Conservation (phyloP, 2,888 invertebrate genomes). For the Zygaena filipendulae region DNA sequence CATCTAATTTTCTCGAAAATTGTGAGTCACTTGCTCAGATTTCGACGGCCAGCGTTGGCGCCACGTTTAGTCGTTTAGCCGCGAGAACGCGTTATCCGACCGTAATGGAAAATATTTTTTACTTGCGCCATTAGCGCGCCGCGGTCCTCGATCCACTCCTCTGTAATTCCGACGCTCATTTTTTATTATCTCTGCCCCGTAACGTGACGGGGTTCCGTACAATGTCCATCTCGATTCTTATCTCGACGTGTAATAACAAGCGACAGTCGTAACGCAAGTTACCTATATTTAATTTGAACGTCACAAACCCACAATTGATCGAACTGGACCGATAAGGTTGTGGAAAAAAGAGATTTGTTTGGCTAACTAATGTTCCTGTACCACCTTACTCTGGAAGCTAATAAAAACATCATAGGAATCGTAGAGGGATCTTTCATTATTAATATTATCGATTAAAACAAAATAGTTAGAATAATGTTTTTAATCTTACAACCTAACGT, state of each 20-base stretch:
- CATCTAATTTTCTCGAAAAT: no score
- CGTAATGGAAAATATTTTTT: conserved; percentile 61
- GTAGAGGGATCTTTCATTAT: no score
- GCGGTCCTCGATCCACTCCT: conserved; percentile 50
- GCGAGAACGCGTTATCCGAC: conserved; percentile 37
- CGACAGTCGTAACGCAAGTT: conserved; percentile 65
- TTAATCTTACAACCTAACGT: no score
- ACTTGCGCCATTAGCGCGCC: conserved; percentile 58
- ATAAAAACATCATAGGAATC: no score
- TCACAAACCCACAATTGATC: conserved; percentile 62
- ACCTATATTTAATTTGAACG: conserved; percentile 66
- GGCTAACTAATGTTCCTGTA: conserved; percentile 56
- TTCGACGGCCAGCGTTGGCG: no score
- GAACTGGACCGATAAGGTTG: conserved; percentile 49
- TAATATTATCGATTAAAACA: no score
- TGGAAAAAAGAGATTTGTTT: conserved; percentile 53
- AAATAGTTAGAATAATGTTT: no score
- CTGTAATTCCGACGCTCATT: conserved; percentile 54
- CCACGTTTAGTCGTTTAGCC: no score
- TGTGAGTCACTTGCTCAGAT: conserved; percentile 28
- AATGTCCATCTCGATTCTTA: conserved; percentile 62
- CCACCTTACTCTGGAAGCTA: no score
- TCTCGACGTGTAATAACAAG: conserved; percentile 60
- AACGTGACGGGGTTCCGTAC: conserved; percentile 59
- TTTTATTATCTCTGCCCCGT: conserved; percentile 48